These are phyloP conservation scores for Neopipo cinnamomea DNA, from an alignment of 2,113 vertebrate species.

Conservation along the genomic window DNA sequence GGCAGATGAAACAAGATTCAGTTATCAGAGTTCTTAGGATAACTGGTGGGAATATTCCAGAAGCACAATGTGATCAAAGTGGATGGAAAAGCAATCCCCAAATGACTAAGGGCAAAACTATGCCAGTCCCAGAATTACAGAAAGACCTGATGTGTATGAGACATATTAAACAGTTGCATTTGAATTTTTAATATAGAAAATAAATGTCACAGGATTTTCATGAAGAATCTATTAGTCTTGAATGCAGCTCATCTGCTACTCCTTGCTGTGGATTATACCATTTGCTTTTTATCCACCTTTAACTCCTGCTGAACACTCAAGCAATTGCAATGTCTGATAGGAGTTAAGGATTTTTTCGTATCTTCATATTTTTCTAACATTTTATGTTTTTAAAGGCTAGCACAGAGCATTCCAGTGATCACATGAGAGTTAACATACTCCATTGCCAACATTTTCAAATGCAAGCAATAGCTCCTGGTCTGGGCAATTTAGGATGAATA, in stretches of 20 bases:
- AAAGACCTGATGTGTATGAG: background rate
- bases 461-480: background rate
- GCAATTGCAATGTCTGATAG: background rate
- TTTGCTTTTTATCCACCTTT: background rate
- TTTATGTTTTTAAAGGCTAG: constrained; percentile 1
- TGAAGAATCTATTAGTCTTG: background rate
- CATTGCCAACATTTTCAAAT: constrained; percentile 1
- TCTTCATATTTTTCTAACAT: background rate
- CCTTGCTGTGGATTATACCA: background rate
- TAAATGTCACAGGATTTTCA: constrained; percentile 40
- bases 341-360: background rate
- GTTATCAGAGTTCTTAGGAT: background rate
- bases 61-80: constrained; percentile 41
- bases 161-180: constrained; percentile 31
- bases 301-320: background rate
- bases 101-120: constrained; percentile 36
- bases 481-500: background rate
- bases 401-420: background rate
- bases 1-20: constrained; percentile 19
- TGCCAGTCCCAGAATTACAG: background rate
- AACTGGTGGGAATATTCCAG: constrained; percentile 50
- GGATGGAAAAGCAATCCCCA: constrained; percentile 38
- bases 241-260: background rate
- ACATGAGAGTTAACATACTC: background rate
- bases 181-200: constrained; percentile 48